Conservation (phyloP, 2,113 vertebrate species). For the Cottus gobio region DNA sequence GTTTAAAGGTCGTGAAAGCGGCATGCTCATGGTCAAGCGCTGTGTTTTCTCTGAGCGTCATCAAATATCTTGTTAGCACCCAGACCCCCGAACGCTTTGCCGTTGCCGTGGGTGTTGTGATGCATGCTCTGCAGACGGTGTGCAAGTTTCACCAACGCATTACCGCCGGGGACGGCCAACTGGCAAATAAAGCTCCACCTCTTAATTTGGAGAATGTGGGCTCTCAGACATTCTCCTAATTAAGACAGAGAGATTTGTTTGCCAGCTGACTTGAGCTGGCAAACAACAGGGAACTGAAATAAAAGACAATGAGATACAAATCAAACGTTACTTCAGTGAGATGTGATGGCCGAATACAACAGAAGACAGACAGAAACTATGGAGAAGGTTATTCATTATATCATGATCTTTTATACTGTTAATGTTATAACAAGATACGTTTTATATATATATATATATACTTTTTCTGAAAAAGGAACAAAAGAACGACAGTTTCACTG, state of each 20-base stretch:
- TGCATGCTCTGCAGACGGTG: slow-evolving; percentile 37
- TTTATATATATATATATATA: not conserved
- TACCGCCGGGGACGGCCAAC: slow-evolving; percentile 29
- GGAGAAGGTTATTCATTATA: too few species aligned
- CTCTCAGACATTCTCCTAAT: not conserved
- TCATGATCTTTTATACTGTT: not conserved
- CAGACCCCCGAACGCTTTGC: slow-evolving; percentile 4
- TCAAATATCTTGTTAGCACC: slow-evolving; percentile 6
- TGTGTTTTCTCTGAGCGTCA: not conserved
- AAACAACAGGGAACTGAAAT: slow-evolving; percentile 4
- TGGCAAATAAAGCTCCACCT: slow-evolving; percentile 39
- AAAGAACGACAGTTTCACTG: not conserved
- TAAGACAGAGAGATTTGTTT: too few species aligned
- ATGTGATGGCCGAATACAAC: not conserved
- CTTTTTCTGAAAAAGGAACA: not conserved
- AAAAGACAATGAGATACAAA: slow-evolving; percentile 6
- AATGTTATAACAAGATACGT: not conserved
- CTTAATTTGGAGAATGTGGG: slow-evolving; percentile 27
- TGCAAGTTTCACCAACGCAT: slow-evolving; percentile 35
- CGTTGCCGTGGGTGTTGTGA: slow-evolving; percentile 37
- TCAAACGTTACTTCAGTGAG: not conserved
- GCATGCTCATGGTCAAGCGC: not conserved
- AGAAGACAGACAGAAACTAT: not conserved
- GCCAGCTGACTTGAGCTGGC: slow-evolving; percentile 5
- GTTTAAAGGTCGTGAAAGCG: not conserved